These are phyloP conservation scores for Procambarus virginalis DNA, from an alignment of 1,140 invertebrate genomes.

Conservation along the genomic window DNA sequence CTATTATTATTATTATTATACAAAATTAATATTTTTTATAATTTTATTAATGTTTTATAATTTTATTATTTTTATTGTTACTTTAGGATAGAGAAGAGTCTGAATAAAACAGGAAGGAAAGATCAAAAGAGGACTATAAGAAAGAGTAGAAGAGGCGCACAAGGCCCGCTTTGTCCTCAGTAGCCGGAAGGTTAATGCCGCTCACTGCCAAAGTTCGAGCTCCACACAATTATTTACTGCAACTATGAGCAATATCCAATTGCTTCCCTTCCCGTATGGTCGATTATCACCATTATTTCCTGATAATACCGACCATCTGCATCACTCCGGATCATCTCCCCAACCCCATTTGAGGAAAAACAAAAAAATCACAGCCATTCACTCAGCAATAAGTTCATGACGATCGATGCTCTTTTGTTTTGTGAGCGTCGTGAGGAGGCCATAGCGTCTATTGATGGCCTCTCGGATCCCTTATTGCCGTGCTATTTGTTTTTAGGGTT, in stretches of 20 bases:
- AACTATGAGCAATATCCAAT: neutral
- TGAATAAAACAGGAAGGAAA: no score
- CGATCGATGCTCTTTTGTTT: slow-evolving; percentile 6
- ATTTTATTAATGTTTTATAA: no score
- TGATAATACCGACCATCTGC: neutral
- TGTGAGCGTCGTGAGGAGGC: neutral
- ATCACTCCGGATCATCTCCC: neutral
- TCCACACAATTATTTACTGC: neutral
- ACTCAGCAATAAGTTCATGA: slow-evolving; percentile 12
- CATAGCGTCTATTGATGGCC: slow-evolving; percentile 30
- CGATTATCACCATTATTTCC: neutral
- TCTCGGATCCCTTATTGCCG: slow-evolving; percentile 26
- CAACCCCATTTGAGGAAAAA: neutral
- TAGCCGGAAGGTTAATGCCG: no score
- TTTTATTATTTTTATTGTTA: no score
- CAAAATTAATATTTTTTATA: no score
- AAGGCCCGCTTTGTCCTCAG: no score
- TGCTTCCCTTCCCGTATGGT: neutral
- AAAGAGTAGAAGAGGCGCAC: no score
- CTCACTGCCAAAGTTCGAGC: no score
- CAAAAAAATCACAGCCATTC: slow-evolving; percentile 6
- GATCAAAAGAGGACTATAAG: no score
- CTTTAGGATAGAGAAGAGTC: no score
- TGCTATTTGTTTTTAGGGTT: slow-evolving; percentile 43
- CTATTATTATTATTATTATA: no score